Evolutionary conservation across 2,888 invertebrate species (phyloP).

Genomic region (Bellardia pandia): DNA sequence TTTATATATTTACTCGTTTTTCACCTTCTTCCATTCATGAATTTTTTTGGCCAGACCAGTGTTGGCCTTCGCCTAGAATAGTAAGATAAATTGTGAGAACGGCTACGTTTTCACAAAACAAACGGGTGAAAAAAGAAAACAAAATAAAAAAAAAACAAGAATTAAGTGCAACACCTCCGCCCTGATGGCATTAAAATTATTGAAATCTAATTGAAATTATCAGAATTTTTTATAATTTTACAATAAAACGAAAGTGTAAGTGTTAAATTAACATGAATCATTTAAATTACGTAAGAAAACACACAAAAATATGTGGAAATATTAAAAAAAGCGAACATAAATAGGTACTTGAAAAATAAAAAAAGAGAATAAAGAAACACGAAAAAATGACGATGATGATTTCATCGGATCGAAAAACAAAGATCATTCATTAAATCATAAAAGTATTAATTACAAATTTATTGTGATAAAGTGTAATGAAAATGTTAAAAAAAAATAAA

Average conservation of each 20-base stretch:
- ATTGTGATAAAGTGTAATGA: slow-evolving; percentile 14
- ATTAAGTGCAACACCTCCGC: slow-evolving; percentile 74
- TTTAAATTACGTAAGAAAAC: slow-evolving; percentile 79
- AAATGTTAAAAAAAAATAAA: not conserved
- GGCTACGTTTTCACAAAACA: slow-evolving; percentile 37
- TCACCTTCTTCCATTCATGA: slow-evolving; percentile 60
- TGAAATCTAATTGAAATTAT: slow-evolving; percentile 76
- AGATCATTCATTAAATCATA: slow-evolving; percentile 48
- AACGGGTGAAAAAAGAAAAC: slow-evolving; percentile 61
- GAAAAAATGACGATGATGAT: slow-evolving; percentile 46
- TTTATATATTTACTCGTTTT: slow-evolving; percentile 36
- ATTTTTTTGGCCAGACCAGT: slow-evolving; percentile 63
- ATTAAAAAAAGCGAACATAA: slow-evolving; percentile 47
- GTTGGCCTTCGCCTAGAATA: slow-evolving; percentile 62
- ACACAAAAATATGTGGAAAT: slow-evolving; percentile 67
- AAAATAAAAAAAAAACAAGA: slow-evolving; percentile 53
- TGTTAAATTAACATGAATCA: slow-evolving; percentile 76
- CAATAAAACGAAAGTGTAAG: slow-evolving; percentile 76
- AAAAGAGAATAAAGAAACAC: slow-evolving; percentile 34
- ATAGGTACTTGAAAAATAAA: not conserved
- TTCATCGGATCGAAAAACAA: slow-evolving; percentile 62
- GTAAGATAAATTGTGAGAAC: slow-evolving; percentile 46
- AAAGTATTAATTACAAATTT: slow-evolving; percentile 9
- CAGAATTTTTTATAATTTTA: slow-evolving; percentile 64
- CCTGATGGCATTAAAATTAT: slow-evolving; percentile 82